These are phyloP conservation scores for Trichonephila clavata DNA, from an alignment of 1,140 invertebrate genomes.

Conservation along the genomic window DNA sequence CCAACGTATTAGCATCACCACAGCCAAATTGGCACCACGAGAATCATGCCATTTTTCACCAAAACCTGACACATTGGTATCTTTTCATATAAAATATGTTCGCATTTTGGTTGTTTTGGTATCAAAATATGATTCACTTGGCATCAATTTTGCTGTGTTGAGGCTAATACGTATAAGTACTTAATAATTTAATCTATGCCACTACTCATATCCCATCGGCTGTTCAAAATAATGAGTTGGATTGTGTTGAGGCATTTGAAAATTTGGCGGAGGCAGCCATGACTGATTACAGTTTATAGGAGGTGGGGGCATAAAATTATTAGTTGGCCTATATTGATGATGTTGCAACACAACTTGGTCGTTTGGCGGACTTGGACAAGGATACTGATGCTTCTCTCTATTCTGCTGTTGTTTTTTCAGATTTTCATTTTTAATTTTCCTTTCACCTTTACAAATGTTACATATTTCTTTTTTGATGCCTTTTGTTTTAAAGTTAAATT, in stretches of 20 bases:
- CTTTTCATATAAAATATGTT: no score
- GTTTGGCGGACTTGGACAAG: slow-evolving; percentile 50
- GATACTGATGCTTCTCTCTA: slow-evolving; percentile 31
- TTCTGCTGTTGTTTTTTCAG: slow-evolving; percentile 55
- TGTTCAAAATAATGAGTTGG: slow-evolving; percentile 72
- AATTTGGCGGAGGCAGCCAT: slow-evolving; percentile 69
- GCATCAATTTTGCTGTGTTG: no score
- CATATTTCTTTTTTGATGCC: slow-evolving; percentile 64
- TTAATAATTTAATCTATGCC: not conserved
- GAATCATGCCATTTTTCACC: no score
- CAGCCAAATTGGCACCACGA: no score
- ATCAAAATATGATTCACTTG: no score
- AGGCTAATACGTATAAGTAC: not conserved
- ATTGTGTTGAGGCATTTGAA: slow-evolving; percentile 74
- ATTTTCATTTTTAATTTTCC: slow-evolving; percentile 59
- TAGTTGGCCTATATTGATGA: slow-evolving; percentile 58
- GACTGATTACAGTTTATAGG: slow-evolving; percentile 71
- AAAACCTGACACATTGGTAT: no score
- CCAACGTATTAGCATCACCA: no score
- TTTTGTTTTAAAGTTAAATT: slow-evolving; percentile 70
- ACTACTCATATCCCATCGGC: slow-evolving; percentile 39
- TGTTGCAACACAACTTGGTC: slow-evolving; percentile 56
- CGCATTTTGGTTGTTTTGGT: no score
- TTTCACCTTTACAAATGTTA: slow-evolving; percentile 69
- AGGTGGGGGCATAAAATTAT: slow-evolving; percentile 55